Conservation (phyloP, 2,888 invertebrate genomes). For the Nomada ferruginata region DNA sequence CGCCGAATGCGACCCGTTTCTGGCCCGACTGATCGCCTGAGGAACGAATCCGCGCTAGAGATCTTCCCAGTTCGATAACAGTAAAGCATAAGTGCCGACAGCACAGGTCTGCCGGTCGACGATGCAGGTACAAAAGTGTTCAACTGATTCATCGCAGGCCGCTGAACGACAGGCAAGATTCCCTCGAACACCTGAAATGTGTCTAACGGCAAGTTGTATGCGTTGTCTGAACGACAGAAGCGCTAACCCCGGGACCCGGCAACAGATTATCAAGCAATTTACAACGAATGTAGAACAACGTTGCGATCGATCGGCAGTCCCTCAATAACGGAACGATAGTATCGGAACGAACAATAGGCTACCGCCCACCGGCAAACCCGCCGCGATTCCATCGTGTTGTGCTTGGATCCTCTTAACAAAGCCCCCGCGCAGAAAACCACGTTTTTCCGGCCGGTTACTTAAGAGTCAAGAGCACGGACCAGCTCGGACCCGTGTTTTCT, state of each 20-base stretch:
- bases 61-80: not conserved
- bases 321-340: not conserved
- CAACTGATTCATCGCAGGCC: not conserved
- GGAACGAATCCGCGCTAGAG: not conserved
- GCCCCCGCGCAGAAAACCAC: conserved; percentile 17
- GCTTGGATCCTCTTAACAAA: conserved; percentile 7
- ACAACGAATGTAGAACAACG: not conserved
- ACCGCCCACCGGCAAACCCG: not conserved
- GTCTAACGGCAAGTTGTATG: too few relatives aligned
- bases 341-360: not conserved
- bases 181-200: too few relatives aligned
- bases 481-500: conserved; percentile 60
- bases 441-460: conserved; percentile 46
- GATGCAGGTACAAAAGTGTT: not conserved
- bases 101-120: not conserved
- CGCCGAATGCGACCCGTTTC: conserved; percentile 5
- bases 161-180: too few relatives aligned
- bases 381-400: conserved; percentile 4
- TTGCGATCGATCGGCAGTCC: not conserved
- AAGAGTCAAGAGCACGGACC: conserved; percentile 43
- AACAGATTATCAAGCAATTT: not conserved
- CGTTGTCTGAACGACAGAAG: too few relatives aligned
- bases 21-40: not conserved
- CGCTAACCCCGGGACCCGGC: too few relatives aligned
- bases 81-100: too few relatives aligned